Conservation (phyloP, 2,888 invertebrate genomes). For the Synanthedon formicaeformis region DNA sequence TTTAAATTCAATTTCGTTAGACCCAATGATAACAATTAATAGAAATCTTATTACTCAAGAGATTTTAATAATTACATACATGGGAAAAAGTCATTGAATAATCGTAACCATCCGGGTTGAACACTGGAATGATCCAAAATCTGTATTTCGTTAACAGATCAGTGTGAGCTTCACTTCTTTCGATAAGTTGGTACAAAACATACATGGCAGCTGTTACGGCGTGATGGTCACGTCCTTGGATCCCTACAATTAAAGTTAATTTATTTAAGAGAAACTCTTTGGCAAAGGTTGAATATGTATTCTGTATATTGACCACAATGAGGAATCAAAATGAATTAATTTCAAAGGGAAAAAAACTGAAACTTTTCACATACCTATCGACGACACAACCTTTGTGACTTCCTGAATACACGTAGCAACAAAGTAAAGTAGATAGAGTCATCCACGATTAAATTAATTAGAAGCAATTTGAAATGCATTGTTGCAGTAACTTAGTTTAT, state of each 20-base stretch:
- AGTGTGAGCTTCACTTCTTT: constrained; percentile 38
- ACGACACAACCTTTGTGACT: too few species aligned
- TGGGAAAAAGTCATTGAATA: constrained; percentile 60
- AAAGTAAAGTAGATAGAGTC: too few species aligned
- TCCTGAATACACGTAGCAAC: too few species aligned
- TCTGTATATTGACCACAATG: not conserved
- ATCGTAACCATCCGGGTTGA: constrained; percentile 62
- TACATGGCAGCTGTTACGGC: constrained; percentile 58
- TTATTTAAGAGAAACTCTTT: too few species aligned
- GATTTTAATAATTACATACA: constrained; percentile 22
- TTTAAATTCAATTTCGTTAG: not conserved
- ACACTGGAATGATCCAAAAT: constrained; percentile 59
- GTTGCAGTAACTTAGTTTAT: too few species aligned
- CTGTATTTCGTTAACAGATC: constrained; percentile 48
- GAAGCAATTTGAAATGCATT: too few species aligned
- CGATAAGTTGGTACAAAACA: constrained; percentile 49
- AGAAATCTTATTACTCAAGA: not conserved
- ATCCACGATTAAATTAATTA: too few species aligned
- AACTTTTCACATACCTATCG: too few species aligned
- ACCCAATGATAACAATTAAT: not conserved
- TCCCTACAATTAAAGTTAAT: constrained; percentile 25
- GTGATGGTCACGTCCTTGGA: constrained; percentile 57
- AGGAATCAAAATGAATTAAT: too few species aligned
- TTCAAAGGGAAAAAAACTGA: too few species aligned
- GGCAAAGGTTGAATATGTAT: not conserved